Evolutionary conservation across 1,140 invertebrate species (phyloP).

Genomic region (Neocloeon triangulifer): DNA sequence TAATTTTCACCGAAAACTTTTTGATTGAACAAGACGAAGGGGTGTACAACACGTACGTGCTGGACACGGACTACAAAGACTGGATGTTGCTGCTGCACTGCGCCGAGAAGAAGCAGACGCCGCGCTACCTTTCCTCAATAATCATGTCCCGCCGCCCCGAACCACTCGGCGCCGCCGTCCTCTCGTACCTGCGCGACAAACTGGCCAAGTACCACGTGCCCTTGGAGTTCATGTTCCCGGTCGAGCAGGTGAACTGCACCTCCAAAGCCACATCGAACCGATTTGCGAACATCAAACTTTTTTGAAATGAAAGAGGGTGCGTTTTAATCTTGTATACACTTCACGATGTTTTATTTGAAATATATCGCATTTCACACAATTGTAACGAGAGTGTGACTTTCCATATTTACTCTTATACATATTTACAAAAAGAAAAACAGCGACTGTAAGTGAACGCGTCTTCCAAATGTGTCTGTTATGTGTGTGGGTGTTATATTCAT

Average conservation of each 20-base stretch:
- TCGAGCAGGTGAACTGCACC: slow-evolving; percentile 44
- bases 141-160: slow-evolving; percentile 43
- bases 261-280: no score
- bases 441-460: no score
- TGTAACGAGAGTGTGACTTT: no score
- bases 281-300: no score
- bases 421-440: no score
- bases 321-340: no score
- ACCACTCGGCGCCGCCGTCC: slow-evolving; percentile 31
- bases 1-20: slow-evolving; percentile 3
- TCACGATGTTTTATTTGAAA: no score
- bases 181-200: slow-evolving; percentile 31
- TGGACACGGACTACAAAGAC: slow-evolving; percentile 54
- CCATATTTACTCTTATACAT: no score
- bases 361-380: no score
- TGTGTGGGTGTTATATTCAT: no score
- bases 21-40: slow-evolving; percentile 43
- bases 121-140: slow-evolving; percentile 61
- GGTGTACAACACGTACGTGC: slow-evolving; percentile 66
- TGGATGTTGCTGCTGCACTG: slow-evolving; percentile 67
- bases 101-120: slow-evolving; percentile 54
- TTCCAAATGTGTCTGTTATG: no score
- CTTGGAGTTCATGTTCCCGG: slow-evolving; percentile 56
- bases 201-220: slow-evolving; percentile 51
- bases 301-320: no score